phyloP scores from a whole-genome alignment of 2,888 invertebrate genomes.

The Labia minor region DNA sequence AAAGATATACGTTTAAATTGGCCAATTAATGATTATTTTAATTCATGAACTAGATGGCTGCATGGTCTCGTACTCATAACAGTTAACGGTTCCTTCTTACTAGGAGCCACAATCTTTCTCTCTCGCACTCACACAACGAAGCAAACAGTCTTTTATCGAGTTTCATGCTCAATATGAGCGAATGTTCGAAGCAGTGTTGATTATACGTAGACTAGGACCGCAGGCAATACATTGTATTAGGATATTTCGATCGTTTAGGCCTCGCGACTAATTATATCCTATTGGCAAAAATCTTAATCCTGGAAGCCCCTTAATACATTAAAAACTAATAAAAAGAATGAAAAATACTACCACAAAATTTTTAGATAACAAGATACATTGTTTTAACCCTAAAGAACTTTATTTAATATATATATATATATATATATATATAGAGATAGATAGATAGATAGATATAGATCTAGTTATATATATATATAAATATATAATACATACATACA shows the following conservation, averaged over 20 bases:
- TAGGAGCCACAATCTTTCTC: background rate
- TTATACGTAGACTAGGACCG: constrained; percentile 2
- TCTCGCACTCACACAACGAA: background rate
- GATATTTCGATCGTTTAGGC: constrained; percentile 4
- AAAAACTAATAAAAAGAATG: background rate
- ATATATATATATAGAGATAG: too few relatives aligned
- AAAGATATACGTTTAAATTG: background rate
- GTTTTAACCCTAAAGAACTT: background rate
- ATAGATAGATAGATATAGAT: too few relatives aligned
- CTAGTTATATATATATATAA: too few relatives aligned
- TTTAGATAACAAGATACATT: background rate
- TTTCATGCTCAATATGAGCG: constrained; percentile 5
- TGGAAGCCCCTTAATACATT: constrained; percentile 7
- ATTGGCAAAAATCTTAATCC: constrained; percentile 13
- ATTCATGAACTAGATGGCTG: constrained; percentile 13
- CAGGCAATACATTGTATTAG: constrained; percentile 13
- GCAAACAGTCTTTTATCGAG: constrained; percentile 13
- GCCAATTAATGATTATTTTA: constrained; percentile 7
- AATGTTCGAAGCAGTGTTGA: constrained; percentile 13
- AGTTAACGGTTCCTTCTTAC: background rate
- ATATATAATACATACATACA: too few relatives aligned
- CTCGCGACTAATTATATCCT: constrained; percentile 7
- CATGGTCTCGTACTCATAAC: constrained; percentile 5
- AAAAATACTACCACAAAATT: background rate
- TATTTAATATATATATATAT: too few relatives aligned